phyloP scores from a whole-genome alignment of 2,797 vertebrate genomes.

The Setipinna tenuifilis region DNA sequence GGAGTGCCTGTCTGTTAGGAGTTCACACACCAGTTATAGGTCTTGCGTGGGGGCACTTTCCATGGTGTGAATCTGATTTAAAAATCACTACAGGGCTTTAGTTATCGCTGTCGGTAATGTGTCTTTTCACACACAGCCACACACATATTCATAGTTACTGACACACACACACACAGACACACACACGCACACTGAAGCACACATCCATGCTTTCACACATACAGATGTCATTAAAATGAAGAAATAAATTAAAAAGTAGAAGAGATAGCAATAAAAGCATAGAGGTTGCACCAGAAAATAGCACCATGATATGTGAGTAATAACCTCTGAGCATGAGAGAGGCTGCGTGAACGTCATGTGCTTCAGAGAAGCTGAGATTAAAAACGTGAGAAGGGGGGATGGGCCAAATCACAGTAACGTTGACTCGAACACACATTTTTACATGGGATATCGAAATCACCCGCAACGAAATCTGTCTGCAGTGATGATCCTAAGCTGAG shows the following conservation, averaged over 20 bases:
- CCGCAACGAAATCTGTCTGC: neutral
- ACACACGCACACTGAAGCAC: neutral
- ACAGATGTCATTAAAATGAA: neutral
- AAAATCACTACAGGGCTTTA: constrained; percentile 20
- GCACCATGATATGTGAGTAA: neutral
- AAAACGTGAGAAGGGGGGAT: neutral
- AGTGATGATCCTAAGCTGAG: neutral
- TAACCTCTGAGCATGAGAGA: neutral
- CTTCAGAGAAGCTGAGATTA: neutral
- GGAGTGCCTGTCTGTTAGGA: neutral
- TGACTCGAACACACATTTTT: neutral
- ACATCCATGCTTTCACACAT: neutral
- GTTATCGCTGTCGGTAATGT: neutral
- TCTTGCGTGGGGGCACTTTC: neutral
- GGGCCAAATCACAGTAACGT: neutral
- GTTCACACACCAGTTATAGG: neutral
- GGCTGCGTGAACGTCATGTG: neutral
- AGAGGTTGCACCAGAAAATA: constrained; percentile 5
- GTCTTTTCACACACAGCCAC: neutral
- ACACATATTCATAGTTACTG: neutral
- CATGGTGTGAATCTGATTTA: neutral
- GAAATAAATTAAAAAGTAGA: neutral
- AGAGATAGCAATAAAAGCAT: neutral
- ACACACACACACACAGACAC: constrained; percentile 9
- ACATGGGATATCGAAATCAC: neutral